Evolutionary conservation across 1,140 invertebrate genomes (phyloP), one percentile per base, ranked within the genome.

Genomic region (Probaryconus sp.): DNA sequence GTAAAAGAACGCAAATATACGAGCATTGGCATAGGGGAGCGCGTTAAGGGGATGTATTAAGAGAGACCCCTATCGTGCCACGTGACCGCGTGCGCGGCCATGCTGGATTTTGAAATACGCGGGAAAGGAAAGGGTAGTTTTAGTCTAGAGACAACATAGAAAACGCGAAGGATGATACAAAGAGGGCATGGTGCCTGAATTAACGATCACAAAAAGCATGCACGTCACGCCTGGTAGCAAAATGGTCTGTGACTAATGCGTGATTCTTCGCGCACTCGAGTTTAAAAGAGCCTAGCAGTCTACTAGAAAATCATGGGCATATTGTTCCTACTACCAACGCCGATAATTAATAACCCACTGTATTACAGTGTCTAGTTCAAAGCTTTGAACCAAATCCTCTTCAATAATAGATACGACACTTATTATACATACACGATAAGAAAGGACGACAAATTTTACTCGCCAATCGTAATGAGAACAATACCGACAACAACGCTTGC

Each of bases 161-260:
- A 53, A 70, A 56, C 60, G 55, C 69, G 56, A 74, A 79, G 71
- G 79, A 81, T 74, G 76, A 70, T 63, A 76, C 43, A 71, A 55
- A 69, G 60, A 65, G 72, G 55, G 56, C 42, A 58, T 47, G 67
- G 51, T 47, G 69, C 68, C 77, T 76, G 81, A 85, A 87, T 87
- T 84, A 85, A 85, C 84, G 80, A 80, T 83, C 77, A 82, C 77
- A 79, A 85, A 85, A 83, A 82, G 76, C 78, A 77, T 79, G 70
- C 77, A 63, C 83, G 84, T 86, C 85, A 87, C 84, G 85, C 82
- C 81, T 85, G 85, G 79, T 86, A 79, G 79, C 77, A 86, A 86
- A 86, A 86, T 86, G 83, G 82, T 71, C 83, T 84, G 85, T 86
- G 83, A 86, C 85, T 87, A 87, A 87, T 84, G 81, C 78, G 55